A percentile compares a stretch with the other conserved stretches of the same genome.
Evolutionary conservation across 1,140 invertebrate genomes (phyloP).

Genomic region (Eriosoma lanigerum): DNA sequence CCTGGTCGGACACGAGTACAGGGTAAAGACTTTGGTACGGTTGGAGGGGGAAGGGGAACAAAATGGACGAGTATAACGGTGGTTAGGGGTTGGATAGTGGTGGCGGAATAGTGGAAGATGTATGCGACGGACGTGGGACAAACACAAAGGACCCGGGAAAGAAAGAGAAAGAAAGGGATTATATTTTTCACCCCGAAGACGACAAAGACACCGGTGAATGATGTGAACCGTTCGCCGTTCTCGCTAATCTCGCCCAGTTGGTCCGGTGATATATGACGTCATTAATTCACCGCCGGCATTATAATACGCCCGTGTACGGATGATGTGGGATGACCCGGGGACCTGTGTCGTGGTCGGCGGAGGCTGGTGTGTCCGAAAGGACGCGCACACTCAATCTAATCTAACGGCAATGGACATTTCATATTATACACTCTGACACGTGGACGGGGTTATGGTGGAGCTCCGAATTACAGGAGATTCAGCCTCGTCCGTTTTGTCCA

Average conservation of each 20-base stretch:
- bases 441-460: not conserved
- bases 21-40: slow-evolving; percentile 5
- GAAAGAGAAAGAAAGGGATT: too few species aligned
- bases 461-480: not conserved
- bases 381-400: too few species aligned
- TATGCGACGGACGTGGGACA: too few species aligned
- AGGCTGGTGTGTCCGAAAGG: too few species aligned
- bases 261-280: slow-evolving; percentile 36
- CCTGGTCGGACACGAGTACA: not conserved
- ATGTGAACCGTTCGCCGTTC: slow-evolving; percentile 23
- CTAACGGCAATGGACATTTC: too few species aligned
- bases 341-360: too few species aligned
- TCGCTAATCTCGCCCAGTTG: too few species aligned
- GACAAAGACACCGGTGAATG: slow-evolving; percentile 31
- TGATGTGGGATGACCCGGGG: too few species aligned
- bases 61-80: slow-evolving; percentile 12
- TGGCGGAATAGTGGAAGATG: too few species aligned
- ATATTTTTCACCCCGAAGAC: too few species aligned
- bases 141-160: too few species aligned
- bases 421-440: not conserved
- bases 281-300: slow-evolving; percentile 47
- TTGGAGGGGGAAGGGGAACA: not conserved
- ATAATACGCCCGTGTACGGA: slow-evolving; percentile 18
- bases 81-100: too few species aligned
- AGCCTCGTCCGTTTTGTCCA: slow-evolving; percentile 36